Evolutionary conservation across 2,888 invertebrate species (phyloP), one percentile per base, ranked within the genome.

Genomic region (Lepetodrilus schrolli): DNA sequence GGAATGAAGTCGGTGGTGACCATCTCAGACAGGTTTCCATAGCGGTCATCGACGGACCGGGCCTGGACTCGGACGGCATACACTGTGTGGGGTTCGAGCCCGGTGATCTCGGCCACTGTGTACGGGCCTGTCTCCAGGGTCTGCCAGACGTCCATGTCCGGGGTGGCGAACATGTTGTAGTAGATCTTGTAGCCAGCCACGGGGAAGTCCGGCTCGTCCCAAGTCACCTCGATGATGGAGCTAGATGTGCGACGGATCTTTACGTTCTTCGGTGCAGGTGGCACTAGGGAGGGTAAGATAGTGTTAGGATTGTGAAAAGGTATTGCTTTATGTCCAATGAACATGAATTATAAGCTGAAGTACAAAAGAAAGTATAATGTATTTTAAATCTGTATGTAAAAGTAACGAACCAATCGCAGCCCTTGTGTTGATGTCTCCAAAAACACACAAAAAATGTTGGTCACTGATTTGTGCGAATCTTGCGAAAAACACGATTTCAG

Each of bases 231-330:
- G 0, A 98, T 95, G 68, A 96, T 95, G 20, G 96, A 95, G 85
- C 96, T 96, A 0, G 96, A 96, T 0, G 97, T 97, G 0, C 98
- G 96, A n/a, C 96, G 95, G 7, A 97, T 96, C 91, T 95, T 94
- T 0, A 98, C 96, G 71, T 95, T 94, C 94, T 96, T 95, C 0
- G 98, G 98, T 0, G 97, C 96, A 81, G 98, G 93, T 13, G 97
- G 96, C 87, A 97, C 97, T 89, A 97, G 95, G 79, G 80, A 20
- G 36, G 51, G 51, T 72, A 68, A 37, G 7, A 13, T 43, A n/a
- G n/a, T n/a, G n/a, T n/a, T n/a, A n/a, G n/a, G n/a, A n/a, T n/a
- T n/a, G n/a, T n/a, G n/a, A n/a, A n/a, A n/a, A n/a, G n/a, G n/a
- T n/a, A n/a, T n/a, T n/a, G n/a, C n/a, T n/a, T n/a, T n/a, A n/a